Percentiles rank a stretch among this genome's conserved stretches.
These are phyloP conservation scores for Vanessa tameamea DNA, from an alignment of 1,140 invertebrate species.

Conservation along the genomic window DNA sequence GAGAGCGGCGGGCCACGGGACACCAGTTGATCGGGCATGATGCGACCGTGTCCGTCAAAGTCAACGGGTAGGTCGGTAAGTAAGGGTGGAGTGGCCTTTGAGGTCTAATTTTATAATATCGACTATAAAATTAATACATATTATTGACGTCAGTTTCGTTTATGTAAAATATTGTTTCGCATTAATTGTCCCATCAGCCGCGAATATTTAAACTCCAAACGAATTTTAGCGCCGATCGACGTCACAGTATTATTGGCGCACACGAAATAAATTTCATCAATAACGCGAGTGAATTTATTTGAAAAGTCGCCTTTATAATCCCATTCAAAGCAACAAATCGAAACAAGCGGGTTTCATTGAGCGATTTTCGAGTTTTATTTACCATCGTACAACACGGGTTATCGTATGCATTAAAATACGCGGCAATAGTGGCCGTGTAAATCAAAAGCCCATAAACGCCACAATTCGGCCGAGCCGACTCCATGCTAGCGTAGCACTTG, in stretches of 20 bases:
- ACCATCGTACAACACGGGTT: slow-evolving; percentile 47
- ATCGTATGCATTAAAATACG: slow-evolving; percentile 64
- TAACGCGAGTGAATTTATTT: slow-evolving; percentile 11
- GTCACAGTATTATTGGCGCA: slow-evolving; percentile 1
- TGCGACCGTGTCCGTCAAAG: slow-evolving; percentile 67
- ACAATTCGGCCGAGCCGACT: slow-evolving; percentile 67
- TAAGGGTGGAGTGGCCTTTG: slow-evolving; percentile 39
- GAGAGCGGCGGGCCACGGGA: slow-evolving; percentile 50
- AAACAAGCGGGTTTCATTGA: slow-evolving; percentile 47
- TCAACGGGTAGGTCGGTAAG: slow-evolving; percentile 36
- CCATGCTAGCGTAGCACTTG: slow-evolving; percentile 64
- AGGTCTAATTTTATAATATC: neutral
- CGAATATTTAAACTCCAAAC: slow-evolving; percentile 3
- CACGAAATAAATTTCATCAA: slow-evolving; percentile 6
- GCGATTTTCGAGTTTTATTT: slow-evolving; percentile 51
- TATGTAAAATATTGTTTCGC: too few species aligned
- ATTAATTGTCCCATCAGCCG: neutral
- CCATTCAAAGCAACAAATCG: slow-evolving; percentile 40
- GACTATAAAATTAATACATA: neutral
- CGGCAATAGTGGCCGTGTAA: slow-evolving; percentile 63
- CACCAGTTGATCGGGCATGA: slow-evolving; percentile 74
- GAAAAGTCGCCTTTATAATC: slow-evolving; percentile 16
- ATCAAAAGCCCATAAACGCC: slow-evolving; percentile 72
- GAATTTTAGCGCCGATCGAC: neutral
- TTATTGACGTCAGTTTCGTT: too few species aligned